Evolutionary conservation across 1,140 invertebrate genomes (phyloP).

Genomic region (Palaemon carinicauda): DNA sequence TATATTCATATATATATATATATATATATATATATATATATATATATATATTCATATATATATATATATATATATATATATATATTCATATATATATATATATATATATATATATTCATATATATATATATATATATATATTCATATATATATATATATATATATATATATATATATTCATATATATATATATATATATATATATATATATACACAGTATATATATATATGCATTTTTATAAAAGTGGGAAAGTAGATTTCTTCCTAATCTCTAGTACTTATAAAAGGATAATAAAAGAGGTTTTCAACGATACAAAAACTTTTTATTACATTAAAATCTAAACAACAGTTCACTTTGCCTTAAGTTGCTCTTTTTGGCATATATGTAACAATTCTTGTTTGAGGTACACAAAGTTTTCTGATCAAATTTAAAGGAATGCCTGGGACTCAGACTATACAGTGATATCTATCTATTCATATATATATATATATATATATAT

Average conservation of each 20-base stretch:
- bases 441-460: not conserved
- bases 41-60: not conserved
- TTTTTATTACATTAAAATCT: constrained; percentile 41
- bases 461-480: not conserved
- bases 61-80: constrained; percentile 2
- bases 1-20: not conserved
- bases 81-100: not conserved
- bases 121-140: not conserved
- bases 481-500: not conserved
- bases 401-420: not conserved
- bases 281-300: not conserved
- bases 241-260: not conserved
- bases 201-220: not conserved
- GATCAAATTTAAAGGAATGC: not conserved
- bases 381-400: not conserved
- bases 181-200: constrained; percentile 2
- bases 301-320: constrained; percentile 1
- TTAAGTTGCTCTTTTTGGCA: constrained; percentile 2
- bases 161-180: not conserved
- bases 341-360: constrained; percentile 25
- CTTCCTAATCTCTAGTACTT: no score
- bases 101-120: not conserved
- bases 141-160: not conserved
- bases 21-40: not conserved
- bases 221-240: not conserved